These are phyloP conservation scores for Rhopalosiphum padi DNA, from an alignment of 1,140 invertebrate genomes.

Conservation along the genomic window DNA sequence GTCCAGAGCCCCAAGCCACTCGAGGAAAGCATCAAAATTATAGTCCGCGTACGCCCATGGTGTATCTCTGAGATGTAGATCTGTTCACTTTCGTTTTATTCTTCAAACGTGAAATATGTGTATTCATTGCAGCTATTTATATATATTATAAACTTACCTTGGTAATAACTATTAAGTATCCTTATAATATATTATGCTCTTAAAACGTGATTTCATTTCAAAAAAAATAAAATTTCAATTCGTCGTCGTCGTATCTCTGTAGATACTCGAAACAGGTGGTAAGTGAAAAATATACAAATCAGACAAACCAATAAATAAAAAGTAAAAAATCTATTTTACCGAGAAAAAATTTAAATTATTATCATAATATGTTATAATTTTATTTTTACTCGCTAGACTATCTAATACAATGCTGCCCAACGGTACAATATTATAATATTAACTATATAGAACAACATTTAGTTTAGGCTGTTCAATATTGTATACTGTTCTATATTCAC, in stretches of 20 bases:
- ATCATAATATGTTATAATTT: neutral
- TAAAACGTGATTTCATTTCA: neutral
- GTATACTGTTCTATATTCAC: neutral
- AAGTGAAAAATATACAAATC: neutral
- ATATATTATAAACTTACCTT: neutral
- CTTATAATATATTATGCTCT: no score
- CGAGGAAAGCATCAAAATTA: neutral
- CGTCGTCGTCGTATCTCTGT: neutral
- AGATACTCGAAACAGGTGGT: neutral
- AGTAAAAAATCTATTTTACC: neutral
- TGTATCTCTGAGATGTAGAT: neutral
- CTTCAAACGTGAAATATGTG: neutral
- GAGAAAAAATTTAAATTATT: neutral
- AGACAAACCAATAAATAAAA: neutral
- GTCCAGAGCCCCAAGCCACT: neutral
- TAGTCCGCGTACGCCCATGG: neutral
- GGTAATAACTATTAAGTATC: no score
- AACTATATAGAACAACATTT: neutral
- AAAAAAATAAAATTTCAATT: neutral
- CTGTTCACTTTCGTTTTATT: neutral
- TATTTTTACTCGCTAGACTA: neutral
- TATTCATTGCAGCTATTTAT: neutral
- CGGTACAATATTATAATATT: neutral
- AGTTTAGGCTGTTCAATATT: neutral
- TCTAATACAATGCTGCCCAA: no score